A percentile compares a stretch with the other conserved stretches of the same genome.
Evolutionary conservation across 2,113 vertebrate genomes (phyloP).

Genomic region (Silurus meridionalis): DNA sequence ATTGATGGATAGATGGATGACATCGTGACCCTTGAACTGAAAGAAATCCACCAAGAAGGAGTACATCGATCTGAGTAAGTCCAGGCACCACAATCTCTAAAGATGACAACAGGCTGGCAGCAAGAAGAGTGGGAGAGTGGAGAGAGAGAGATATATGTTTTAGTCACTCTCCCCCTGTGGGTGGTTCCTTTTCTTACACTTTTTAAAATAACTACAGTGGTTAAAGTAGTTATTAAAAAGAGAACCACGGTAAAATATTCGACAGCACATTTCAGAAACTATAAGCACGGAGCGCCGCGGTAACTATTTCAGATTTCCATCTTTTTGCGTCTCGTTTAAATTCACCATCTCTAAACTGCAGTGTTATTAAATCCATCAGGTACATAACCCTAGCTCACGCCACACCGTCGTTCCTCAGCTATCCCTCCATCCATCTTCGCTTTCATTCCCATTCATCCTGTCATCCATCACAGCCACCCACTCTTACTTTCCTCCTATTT

Average conservation of each 20-base stretch:
- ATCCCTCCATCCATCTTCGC: slow-evolving; percentile 22
- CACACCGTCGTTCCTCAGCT: slow-evolving; percentile 3
- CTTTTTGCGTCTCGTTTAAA: neutral
- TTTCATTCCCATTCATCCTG: slow-evolving; percentile 10
- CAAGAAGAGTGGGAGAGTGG: neutral
- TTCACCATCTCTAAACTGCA: neutral
- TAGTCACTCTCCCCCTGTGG: too few relatives aligned
- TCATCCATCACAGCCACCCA: slow-evolving; percentile 29
- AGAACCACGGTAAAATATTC: too few relatives aligned
- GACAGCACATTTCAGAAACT: neutral
- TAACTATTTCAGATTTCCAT: neutral
- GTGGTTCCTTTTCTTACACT: too few relatives aligned
- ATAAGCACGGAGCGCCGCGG: neutral
- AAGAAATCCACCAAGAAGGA: neutral
- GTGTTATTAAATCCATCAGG: slow-evolving; percentile 31
- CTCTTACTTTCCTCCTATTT: neutral
- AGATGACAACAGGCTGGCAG: neutral
- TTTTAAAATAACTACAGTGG: too few relatives aligned
- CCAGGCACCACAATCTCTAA: neutral
- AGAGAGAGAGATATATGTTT: neutral
- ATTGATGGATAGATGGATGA: neutral
- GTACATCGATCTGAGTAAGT: neutral
- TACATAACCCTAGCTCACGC: slow-evolving; percentile 1
- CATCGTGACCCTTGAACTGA: neutral
- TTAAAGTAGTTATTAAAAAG: too few relatives aligned